Conservation (phyloP, 2,888 invertebrate species). For the Arctia plantaginis region DNA sequence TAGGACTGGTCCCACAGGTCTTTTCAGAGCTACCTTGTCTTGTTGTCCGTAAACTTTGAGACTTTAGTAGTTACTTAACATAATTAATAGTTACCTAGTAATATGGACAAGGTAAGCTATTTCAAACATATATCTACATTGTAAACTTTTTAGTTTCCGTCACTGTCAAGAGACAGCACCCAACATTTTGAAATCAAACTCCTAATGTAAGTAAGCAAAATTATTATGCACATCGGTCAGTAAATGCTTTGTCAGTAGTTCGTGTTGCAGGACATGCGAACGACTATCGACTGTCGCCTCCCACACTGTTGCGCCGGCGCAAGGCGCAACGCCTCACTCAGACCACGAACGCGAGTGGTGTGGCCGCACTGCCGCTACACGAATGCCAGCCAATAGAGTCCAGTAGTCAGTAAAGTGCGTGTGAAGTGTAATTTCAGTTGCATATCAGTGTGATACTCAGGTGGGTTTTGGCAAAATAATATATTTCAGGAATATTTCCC, state of each 20-base stretch:
- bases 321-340: slow-evolving; percentile 76
- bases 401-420: slow-evolving; percentile 59
- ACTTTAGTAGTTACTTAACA: not conserved
- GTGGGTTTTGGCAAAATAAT: slow-evolving; percentile 59
- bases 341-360: slow-evolving; percentile 68
- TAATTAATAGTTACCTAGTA: not conserved
- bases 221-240: slow-evolving; percentile 47
- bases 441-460: slow-evolving; percentile 59
- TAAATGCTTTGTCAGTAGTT: slow-evolving; percentile 61
- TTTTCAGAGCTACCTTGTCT: not conserved
- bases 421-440: slow-evolving; percentile 58
- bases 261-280: slow-evolving; percentile 71
- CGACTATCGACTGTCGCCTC: slow-evolving; percentile 58
- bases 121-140: not conserved
- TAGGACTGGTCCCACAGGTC: not conserved
- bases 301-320: slow-evolving; percentile 70
- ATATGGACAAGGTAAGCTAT: not conserved
- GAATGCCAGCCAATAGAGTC: slow-evolving; percentile 59
- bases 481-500: not conserved
- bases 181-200: slow-evolving; percentile 5
- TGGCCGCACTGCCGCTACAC: slow-evolving; percentile 67
- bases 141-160: not conserved
- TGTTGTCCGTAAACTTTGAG: not conserved
- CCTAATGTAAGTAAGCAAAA: slow-evolving; percentile 53
- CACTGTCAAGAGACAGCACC: not conserved